These are phyloP conservation scores for Zaprionus ornatus DNA, from an alignment of 1,140 invertebrate species.

Conservation along the genomic window DNA sequence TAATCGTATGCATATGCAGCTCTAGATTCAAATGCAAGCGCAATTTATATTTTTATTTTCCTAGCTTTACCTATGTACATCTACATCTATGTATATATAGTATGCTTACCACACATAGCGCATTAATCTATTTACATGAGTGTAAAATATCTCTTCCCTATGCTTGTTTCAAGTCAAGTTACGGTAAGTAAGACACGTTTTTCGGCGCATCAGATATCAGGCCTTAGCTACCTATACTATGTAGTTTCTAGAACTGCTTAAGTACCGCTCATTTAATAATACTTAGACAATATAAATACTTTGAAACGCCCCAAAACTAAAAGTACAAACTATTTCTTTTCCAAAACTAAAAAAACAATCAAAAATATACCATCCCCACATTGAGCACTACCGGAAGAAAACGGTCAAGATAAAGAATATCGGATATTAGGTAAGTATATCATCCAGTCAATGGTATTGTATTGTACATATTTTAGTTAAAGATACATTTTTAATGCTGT, in stretches of 20 bases:
- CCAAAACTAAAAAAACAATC: conserved; percentile 16
- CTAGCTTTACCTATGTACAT: conserved; percentile 15
- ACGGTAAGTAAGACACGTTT: conserved; percentile 54
- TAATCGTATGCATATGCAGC: conserved; percentile 24
- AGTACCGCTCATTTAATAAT: conserved; percentile 36
- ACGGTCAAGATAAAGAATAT: background rate
- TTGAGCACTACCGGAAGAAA: conserved; percentile 33
- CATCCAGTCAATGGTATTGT: background rate
- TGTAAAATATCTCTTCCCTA: background rate
- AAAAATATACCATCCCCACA: conserved; percentile 2
- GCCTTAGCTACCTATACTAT: conserved; percentile 24
- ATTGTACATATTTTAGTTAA: background rate
- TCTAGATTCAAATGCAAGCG: conserved; percentile 21
- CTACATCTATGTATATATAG: background rate
- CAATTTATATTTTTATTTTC: background rate
- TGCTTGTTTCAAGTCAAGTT: conserved; percentile 1
- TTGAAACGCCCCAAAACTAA: conserved; percentile 31
- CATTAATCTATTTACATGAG: background rate
- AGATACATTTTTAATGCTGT: background rate
- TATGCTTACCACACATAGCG: background rate
- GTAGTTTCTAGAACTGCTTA: conserved; percentile 50
- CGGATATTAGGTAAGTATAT: conserved; percentile 19
- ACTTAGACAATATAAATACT: background rate
- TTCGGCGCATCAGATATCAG: background rate
- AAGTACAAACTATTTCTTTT: conserved; percentile 55